Percentiles rank a stretch among this genome's conserved stretches.
Conservation (phyloP, 2,888 invertebrate genomes). For the Agrotis puta region DNA sequence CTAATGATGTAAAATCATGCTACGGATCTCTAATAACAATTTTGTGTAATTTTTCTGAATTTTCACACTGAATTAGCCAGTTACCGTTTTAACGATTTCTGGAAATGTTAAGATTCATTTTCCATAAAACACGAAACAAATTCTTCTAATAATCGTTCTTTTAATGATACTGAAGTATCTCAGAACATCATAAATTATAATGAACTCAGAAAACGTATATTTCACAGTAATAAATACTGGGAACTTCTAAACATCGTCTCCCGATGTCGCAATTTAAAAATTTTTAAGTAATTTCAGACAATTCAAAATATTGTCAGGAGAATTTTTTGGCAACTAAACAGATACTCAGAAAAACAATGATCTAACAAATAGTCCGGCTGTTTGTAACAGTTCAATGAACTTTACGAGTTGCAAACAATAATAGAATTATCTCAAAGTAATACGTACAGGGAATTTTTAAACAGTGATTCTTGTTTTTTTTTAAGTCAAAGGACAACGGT, state of each 20-base stretch:
- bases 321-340: slow-evolving; percentile 53
- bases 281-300: slow-evolving; percentile 18
- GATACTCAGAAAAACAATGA: slow-evolving; percentile 49
- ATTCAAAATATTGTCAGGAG: slow-evolving; percentile 24
- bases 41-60: slow-evolving; percentile 27
- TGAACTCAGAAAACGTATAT: background rate
- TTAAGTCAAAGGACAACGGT: no score
- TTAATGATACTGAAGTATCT: slow-evolving; percentile 1
- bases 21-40: slow-evolving; percentile 20
- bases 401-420: slow-evolving; percentile 28
- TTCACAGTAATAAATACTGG: slow-evolving; percentile 11
- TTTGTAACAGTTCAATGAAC: slow-evolving; percentile 44
- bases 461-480: no score
- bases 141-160: background rate
- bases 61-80: slow-evolving; percentile 20
- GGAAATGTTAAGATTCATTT: background rate
- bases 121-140: background rate
- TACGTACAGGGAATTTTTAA: background rate
- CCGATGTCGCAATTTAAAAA: slow-evolving; percentile 10
- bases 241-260: slow-evolving; percentile 20
- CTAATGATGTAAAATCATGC: slow-evolving; percentile 18
- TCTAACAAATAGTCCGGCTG: slow-evolving; percentile 43
- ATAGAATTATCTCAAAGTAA: slow-evolving; percentile 20
- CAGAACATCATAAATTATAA: slow-evolving; percentile 7
- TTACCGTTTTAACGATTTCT: slow-evolving; percentile 21